Percentiles rank a stretch among this genome's conserved stretches.
Evolutionary conservation across 2,113 vertebrate genomes (phyloP).

Genomic region (Colistium nudipinnis): DNA sequence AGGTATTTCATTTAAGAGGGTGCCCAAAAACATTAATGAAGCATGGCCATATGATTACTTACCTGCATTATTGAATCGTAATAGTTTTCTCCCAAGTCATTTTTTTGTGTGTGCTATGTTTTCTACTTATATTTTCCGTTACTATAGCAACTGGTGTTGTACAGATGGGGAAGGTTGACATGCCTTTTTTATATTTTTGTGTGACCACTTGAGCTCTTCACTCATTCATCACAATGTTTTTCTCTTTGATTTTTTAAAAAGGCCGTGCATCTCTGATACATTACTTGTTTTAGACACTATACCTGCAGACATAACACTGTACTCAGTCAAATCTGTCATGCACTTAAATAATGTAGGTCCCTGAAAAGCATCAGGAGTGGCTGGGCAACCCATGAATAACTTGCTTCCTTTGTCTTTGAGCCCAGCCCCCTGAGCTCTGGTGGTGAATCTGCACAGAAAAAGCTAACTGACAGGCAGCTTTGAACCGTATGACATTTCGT

Average conservation of each 20-base stretch:
- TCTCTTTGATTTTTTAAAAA: no score
- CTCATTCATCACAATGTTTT: conserved; percentile 1
- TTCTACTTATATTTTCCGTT: conserved; percentile 25
- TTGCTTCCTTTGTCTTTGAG: conserved; percentile 46
- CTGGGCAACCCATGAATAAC: conserved; percentile 40
- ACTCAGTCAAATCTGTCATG: not conserved
- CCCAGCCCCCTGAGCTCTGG: conserved; percentile 42
- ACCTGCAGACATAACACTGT: not conserved
- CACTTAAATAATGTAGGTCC: conserved; percentile 4
- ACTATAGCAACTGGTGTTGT: conserved; percentile 42
- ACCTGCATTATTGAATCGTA: conserved; percentile 23
- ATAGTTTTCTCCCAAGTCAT: conserved; percentile 7
- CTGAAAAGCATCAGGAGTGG: conserved; percentile 28
- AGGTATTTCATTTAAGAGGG: not conserved
- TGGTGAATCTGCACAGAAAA: conserved; percentile 48
- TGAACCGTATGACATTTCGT: conserved; percentile 73
- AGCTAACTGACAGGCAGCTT: conserved; percentile 70
- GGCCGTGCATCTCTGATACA: not conserved
- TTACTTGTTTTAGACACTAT: not conserved
- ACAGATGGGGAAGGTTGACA: conserved; percentile 9
- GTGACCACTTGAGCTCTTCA: no score
- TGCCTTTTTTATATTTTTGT: not conserved
- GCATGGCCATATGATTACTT: conserved; percentile 8
- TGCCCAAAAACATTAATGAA: conserved; percentile 11
- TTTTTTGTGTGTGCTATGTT: conserved; percentile 17